A percentile compares a stretch with the other conserved stretches of the same genome.
Conservation (phyloP, 2,888 invertebrate species). For the Chirona hameri region DNA sequence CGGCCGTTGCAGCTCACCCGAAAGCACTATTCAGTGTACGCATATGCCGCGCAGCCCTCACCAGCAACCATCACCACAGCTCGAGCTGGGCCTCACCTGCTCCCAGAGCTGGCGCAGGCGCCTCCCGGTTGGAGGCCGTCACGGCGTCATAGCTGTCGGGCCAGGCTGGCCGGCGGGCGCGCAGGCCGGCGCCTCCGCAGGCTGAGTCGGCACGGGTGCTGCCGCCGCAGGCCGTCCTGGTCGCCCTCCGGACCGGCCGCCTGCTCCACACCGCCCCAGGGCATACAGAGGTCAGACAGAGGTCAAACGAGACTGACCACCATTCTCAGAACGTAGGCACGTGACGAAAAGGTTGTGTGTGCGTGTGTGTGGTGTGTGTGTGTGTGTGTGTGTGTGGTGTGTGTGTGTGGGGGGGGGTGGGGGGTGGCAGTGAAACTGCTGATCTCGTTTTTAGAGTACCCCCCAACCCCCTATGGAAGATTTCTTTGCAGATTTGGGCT, state of each 20-base stretch:
- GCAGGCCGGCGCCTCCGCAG: constrained; percentile 70
- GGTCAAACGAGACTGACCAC: too few species aligned
- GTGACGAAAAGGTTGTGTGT: too few species aligned
- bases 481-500: too few species aligned
- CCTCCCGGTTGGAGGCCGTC: constrained; percentile 83
- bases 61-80: neutral
- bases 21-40: too few species aligned
- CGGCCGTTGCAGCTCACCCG: too few species aligned
- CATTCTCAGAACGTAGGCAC: too few species aligned
- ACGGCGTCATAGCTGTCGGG: constrained; percentile 86
- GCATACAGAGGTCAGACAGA: neutral
- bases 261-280: neutral
- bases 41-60: neutral
- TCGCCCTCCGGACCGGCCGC: neutral
- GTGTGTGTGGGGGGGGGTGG: too few species aligned
- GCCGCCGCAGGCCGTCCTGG: neutral
- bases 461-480: too few species aligned
- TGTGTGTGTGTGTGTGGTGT: too few species aligned
- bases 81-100: constrained; percentile 58
- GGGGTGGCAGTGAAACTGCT: too few species aligned
- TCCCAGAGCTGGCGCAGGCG: constrained; percentile 79
- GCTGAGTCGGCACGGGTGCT: constrained; percentile 55
- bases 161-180: constrained; percentile 80
- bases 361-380: too few species aligned
- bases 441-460: too few species aligned